A percentile compares a stretch with the other conserved stretches of the same genome.
These are phyloP conservation scores for Laothoe populi DNA, from an alignment of 2,888 invertebrate species.

Conservation along the genomic window DNA sequence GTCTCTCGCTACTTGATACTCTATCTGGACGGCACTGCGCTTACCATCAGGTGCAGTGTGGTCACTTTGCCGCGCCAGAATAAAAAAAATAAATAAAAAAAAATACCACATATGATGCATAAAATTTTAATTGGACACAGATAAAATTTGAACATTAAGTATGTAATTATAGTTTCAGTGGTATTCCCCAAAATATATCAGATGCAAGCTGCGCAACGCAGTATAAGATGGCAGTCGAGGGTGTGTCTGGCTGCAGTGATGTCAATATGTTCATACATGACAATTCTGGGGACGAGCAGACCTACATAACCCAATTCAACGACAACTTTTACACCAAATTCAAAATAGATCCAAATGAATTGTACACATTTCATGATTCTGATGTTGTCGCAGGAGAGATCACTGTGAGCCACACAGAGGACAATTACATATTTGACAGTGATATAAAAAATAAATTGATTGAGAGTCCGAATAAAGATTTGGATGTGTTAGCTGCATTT, in stretches of 20 bases:
- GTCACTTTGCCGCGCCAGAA: too few relatives aligned
- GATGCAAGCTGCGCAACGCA: constrained; percentile 81
- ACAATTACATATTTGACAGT: constrained; percentile 70
- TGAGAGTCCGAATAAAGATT: constrained; percentile 66
- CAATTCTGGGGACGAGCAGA: constrained; percentile 72
- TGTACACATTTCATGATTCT: constrained; percentile 81
- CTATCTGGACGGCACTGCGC: too few relatives aligned
- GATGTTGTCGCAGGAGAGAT: constrained; percentile 80
- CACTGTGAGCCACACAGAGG: constrained; percentile 79
- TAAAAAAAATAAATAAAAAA: too few relatives aligned
- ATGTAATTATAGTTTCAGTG: constrained; percentile 67
- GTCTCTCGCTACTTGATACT: too few relatives aligned
- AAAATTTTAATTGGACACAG: background rate
- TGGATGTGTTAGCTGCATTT: constrained; percentile 59
- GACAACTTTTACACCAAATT: constrained; percentile 80
- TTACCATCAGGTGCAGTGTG: too few relatives aligned
- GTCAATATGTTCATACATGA: constrained; percentile 77
- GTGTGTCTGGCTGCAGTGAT: constrained; percentile 74
- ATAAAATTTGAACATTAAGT: background rate
- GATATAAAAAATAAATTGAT: constrained; percentile 62
- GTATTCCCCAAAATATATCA: constrained; percentile 81
- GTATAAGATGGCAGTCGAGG: constrained; percentile 80
- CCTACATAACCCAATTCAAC: constrained; percentile 73
- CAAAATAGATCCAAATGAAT: constrained; percentile 80
- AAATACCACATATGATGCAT: background rate